Evolutionary conservation across 2,797 vertebrate genomes (phyloP).

Genomic region (Poeciliopsis paucimaculata): DNA sequence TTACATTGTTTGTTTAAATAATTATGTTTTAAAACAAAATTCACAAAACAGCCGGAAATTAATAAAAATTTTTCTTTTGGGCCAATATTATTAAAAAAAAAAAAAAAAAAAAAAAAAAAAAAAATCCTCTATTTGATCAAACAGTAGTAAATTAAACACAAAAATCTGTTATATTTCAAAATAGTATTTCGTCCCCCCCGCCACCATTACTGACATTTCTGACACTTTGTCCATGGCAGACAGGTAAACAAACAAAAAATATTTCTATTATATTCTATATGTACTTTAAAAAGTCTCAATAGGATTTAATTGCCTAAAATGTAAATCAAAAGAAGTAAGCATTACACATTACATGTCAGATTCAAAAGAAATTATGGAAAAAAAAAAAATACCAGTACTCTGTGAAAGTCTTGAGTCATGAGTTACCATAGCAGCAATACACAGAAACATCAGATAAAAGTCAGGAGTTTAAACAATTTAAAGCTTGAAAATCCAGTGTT

Average conservation of each 20-base stretch:
- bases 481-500: neutral
- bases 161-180: neutral
- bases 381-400: neutral
- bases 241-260: neutral
- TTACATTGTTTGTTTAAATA: too few relatives aligned
- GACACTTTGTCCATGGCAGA: neutral
- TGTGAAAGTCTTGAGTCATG: neutral
- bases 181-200: neutral
- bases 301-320: neutral
- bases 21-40: too few relatives aligned
- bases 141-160: neutral
- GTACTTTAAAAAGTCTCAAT: neutral
- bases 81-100: too few relatives aligned
- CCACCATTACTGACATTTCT: neutral
- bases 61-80: too few relatives aligned
- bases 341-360: neutral
- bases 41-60: too few relatives aligned
- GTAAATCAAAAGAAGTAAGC: neutral
- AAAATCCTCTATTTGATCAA: neutral
- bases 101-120: neutral
- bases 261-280: neutral
- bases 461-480: neutral
- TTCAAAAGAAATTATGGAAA: neutral
- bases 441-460: neutral
- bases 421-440: neutral